Base-by-base conservation (phyloP, 2,888 invertebrate species). In the Epinotia ramella region DNA sequence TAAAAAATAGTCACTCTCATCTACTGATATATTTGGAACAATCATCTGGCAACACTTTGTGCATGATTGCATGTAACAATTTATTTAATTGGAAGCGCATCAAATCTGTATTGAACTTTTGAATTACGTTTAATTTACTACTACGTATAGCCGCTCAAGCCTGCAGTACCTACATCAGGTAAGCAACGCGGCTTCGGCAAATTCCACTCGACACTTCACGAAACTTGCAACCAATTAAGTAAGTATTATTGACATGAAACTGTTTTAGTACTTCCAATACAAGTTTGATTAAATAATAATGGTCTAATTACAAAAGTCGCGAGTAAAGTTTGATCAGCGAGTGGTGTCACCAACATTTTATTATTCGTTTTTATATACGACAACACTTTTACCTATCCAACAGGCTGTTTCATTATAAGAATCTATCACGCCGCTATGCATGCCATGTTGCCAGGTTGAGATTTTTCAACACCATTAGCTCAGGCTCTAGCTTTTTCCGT, bases 21-120 rank as follows among this genome's bases (percentile, higher is more conserved):
- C 78, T 78, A 77, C 78, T 76, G 77, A 77, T 79, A 82, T 80
- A 88, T 84, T 84, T 83, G 84, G 85, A 82, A 79, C 80, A 78
- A 79, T 78, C 75, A 73, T 73, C 70, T 76, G 80, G 77, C 80
- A 82, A 80, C 82, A 81, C 76, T 80, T 79, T 78, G 81, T 82
- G 82, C 80, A 81, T 74, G 78, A 76, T 72, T 46, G 71, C 66
- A 56, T 72, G 18, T 76, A 71, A 76, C 75, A 72, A 60, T 71
- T 67, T 70, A 33, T 46, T 60, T 24, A 68, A 44, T 73, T 76
- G 76, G 76, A 76, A 76, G 76, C 76, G 76, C 76, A 40, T 69
- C 56, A 46, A 57, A 69, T 69, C 57, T 57, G 56, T 72, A 72
- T 72, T 76, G 56, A 62, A 56, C 70, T 62, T 71, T 72, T 76